A percentile compares a stretch with the other conserved stretches of the same genome.
Evolutionary conservation across 2,113 vertebrate species (phyloP).

Genomic region (Neomonachus schauinslandi): DNA sequence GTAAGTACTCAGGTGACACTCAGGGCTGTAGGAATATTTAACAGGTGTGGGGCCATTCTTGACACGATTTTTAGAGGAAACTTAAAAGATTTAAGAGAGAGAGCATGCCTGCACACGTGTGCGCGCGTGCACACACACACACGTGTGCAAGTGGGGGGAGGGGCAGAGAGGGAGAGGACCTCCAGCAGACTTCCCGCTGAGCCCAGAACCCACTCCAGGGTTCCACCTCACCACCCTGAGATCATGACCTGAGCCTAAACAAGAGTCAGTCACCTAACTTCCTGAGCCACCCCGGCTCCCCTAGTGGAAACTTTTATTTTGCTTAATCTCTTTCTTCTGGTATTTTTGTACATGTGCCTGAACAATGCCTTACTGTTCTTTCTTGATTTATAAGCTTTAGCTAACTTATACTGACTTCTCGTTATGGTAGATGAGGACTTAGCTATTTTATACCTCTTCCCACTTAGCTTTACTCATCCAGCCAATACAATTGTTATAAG

Average conservation of each 20-base stretch:
- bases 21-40: background rate
- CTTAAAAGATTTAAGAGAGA: no score
- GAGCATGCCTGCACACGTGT: no score
- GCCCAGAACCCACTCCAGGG: no score
- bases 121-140: no score
- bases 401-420: background rate
- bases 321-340: background rate
- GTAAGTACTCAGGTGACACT: background rate
- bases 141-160: no score
- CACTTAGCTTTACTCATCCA: background rate
- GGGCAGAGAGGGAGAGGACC: no score
- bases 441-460: background rate
- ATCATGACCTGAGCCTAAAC: no score
- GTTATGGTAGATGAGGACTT: background rate
- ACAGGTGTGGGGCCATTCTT: background rate
- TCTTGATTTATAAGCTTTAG: constrained; percentile 2
- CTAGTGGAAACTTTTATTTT: background rate
- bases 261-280: no score
- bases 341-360: background rate
- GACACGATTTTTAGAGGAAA: background rate
- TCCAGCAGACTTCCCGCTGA: no score
- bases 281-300: no score
- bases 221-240: no score
- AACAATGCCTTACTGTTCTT: background rate
- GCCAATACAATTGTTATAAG: background rate